Percentiles rank a stretch among this genome's conserved stretches.
phyloP scores from a whole-genome alignment of 2,113 vertebrate genomes.

The human region DNA sequence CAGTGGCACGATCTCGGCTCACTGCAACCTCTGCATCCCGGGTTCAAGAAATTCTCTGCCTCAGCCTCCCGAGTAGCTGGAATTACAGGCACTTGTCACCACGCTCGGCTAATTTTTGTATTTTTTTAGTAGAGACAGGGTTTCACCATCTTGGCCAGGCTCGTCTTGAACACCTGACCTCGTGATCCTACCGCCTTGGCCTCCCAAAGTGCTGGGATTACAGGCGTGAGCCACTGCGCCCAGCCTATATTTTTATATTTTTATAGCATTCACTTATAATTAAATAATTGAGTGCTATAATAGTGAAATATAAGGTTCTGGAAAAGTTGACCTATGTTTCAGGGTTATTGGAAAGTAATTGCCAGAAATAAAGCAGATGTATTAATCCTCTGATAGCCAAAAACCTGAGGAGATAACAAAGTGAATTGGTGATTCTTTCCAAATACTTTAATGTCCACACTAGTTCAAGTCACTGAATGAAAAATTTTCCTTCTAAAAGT shows the following conservation, averaged over 20 bases:
- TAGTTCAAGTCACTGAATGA: not conserved
- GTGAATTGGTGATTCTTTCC: not conserved
- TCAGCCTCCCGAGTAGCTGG: too few relatives aligned
- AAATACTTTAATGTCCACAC: not conserved
- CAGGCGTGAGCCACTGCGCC: too few relatives aligned
- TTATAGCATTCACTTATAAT: slow-evolving; percentile 1
- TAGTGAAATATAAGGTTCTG: not conserved
- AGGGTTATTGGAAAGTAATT: not conserved
- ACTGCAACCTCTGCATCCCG: too few relatives aligned
- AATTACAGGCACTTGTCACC: too few relatives aligned
- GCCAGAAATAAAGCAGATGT: not conserved
- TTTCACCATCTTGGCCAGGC: too few relatives aligned
- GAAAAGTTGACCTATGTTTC: not conserved
- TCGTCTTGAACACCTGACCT: too few relatives aligned
- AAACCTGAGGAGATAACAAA: not conserved
- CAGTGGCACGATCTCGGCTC: too few relatives aligned
- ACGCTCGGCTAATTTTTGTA: too few relatives aligned
- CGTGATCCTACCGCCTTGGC: too few relatives aligned
- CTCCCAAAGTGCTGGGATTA: too few relatives aligned
- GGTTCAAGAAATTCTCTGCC: too few relatives aligned
- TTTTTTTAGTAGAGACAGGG: too few relatives aligned
- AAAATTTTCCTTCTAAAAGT: slow-evolving; percentile 4
- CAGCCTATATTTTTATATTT: not conserved
- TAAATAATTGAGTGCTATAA: not conserved
- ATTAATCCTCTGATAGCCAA: not conserved